A percentile compares a stretch with the other conserved stretches of the same genome.
phyloP scores from a whole-genome alignment of 2,797 vertebrate species.

The Neosilurus mollespiculum region DNA sequence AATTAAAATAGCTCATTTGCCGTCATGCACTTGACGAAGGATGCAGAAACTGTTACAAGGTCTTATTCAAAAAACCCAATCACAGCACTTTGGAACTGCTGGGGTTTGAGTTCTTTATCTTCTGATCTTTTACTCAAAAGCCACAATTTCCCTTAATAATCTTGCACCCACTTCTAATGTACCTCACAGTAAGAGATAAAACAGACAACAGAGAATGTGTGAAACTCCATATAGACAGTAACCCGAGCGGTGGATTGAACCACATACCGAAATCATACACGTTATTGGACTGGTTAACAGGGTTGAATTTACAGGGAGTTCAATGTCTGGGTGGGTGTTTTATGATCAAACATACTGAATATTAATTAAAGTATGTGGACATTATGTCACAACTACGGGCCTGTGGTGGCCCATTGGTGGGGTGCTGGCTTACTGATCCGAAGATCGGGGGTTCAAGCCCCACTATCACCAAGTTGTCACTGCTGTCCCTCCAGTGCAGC shows the following conservation, averaged over 20 bases:
- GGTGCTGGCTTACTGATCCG: no score
- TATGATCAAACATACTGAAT: no score
- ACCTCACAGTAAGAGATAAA: neutral
- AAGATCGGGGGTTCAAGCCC: no score
- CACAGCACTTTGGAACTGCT: neutral
- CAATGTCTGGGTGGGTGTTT: no score
- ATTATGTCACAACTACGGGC: no score
- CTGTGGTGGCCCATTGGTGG: no score
- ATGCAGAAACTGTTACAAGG: neutral
- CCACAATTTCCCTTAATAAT: conserved; percentile 4
- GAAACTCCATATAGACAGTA: neutral
- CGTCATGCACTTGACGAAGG: neutral
- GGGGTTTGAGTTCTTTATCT: neutral
- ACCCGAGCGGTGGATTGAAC: neutral
- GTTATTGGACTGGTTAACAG: neutral
- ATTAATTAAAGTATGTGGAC: no score
- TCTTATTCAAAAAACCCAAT: neutral
- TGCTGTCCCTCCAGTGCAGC: no score
- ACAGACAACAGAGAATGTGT: neutral
- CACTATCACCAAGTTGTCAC: no score
- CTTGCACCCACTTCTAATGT: neutral
- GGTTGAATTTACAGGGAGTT: no score
- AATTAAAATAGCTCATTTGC: neutral
- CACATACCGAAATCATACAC: neutral
- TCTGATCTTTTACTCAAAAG: neutral